Conservation (phyloP, 2,113 vertebrate genomes). For the Chinchilla lanigera region DNA sequence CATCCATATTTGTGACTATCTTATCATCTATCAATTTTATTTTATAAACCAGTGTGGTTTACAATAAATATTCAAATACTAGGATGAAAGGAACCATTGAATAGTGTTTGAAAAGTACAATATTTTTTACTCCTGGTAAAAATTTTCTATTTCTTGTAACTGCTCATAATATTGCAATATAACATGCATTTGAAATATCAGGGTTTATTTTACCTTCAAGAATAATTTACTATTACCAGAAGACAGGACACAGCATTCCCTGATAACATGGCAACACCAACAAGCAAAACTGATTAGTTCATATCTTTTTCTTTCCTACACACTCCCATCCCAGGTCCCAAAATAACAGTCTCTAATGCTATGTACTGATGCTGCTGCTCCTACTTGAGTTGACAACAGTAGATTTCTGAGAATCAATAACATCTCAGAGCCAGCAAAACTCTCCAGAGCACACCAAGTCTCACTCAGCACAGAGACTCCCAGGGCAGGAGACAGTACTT, state of each 20-base stretch:
- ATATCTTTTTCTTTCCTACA: accelerated
- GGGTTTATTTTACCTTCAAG: neutral
- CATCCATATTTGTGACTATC: neutral
- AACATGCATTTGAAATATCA: neutral
- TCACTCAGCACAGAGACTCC: neutral
- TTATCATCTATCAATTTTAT: neutral
- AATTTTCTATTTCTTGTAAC: neutral
- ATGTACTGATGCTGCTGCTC: neutral
- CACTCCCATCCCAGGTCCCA: neutral
- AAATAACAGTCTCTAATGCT: neutral
- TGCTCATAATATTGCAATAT: neutral
- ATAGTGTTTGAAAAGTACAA: neutral
- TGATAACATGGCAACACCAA: accelerated
- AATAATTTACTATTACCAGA: neutral
- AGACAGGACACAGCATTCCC: neutral
- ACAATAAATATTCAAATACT: neutral
- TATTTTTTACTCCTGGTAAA: neutral
- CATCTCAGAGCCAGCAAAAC: neutral
- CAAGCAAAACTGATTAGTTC: neutral
- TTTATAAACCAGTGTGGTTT: neutral
- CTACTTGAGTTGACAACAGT: accelerated
- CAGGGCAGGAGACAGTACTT: accelerated
- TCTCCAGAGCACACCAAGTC: neutral
- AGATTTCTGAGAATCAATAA: neutral
- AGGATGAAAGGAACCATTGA: neutral